Base-by-base conservation (phyloP, 1,140 invertebrate genomes). In the Ips typographus region DNA sequence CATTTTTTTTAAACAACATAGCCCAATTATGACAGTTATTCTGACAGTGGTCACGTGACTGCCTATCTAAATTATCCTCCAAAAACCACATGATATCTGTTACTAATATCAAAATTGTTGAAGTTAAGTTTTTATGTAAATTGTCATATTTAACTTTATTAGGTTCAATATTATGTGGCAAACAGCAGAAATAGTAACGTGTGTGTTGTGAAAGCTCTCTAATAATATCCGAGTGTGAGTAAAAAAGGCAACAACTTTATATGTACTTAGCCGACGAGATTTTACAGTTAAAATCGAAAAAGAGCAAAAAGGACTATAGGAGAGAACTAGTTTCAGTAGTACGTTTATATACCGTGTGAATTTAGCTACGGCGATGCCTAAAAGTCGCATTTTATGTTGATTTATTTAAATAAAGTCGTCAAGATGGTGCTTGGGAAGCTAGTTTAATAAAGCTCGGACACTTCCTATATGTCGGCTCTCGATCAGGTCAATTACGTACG, bases 251-350 rank as follows among this genome's bases (percentile, higher is more conserved):
- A 49, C 39, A 63, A 63, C 61, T 63, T 63, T 63, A 63, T 63
- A 63, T 63, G 22, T 3, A 49, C 44, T 37, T 7, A 7, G 52
- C 52, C 63, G 63, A 44, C 56, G 44, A 57, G 65, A 59, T 49
- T 59, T 66, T 66, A 66, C 65, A 66, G 65, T 66, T 66, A 66
- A 66, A 66, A 66, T 59, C 43, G 59, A 56, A 66, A 59, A 66
- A 44, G 65, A 59, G 56, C 65, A 59, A 66, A 66, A 58, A 66
- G 44, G 43, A 66, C 38, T 59, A 64, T 7, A 8, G 53, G 37
- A 37, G 40, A 58, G 55, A 58, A 58, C 65, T 59, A 66, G 65
- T 66, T 66, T 44, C 52, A 59, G 42, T 58, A 58, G 55, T 58
- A 59, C 43, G 55, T 59, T 58, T 59, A 59, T 38, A 51, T 58